Percentiles rank a stretch among this genome's conserved stretches.
Conservation (phyloP, 2,888 invertebrate genomes). For the Trachelus tabidus region DNA sequence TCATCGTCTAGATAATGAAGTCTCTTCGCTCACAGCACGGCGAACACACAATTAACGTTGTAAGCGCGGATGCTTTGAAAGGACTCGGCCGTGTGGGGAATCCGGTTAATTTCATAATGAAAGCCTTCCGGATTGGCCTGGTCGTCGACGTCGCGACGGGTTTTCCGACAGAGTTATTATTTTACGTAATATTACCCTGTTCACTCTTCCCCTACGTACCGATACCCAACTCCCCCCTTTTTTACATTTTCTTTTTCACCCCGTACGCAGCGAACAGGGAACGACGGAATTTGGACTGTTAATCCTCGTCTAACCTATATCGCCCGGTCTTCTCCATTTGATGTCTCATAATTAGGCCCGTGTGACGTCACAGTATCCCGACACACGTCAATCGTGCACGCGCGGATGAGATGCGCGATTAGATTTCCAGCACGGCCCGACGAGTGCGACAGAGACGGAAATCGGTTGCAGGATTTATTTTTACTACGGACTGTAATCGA, state of each 20-base stretch:
- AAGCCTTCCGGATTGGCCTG: not conserved
- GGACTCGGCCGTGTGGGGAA: not conserved
- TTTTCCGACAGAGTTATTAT: not conserved
- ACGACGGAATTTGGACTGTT: not conserved
- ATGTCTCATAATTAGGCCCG: not conserved
- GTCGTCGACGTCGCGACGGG: not conserved
- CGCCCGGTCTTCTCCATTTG: not conserved
- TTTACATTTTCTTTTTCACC: not conserved
- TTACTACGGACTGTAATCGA: not conserved
- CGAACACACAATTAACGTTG: not conserved
- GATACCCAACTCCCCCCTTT: not conserved
- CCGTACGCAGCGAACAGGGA: no score
- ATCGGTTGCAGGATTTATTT: not conserved
- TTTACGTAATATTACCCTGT: not conserved
- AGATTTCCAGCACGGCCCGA: not conserved
- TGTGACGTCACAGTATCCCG: not conserved
- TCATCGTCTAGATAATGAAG: not conserved
- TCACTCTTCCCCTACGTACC: not conserved
- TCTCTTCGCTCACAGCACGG: not conserved
- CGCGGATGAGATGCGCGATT: not conserved
- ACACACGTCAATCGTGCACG: not conserved
- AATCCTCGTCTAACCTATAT: not conserved
- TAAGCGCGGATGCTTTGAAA: not conserved
- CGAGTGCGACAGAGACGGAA: conserved; percentile 14
- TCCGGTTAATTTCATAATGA: not conserved